Percentiles rank a stretch among this genome's conserved stretches.
phyloP scores from a whole-genome alignment of 2,113 vertebrate genomes.

The Antigone vipio region DNA sequence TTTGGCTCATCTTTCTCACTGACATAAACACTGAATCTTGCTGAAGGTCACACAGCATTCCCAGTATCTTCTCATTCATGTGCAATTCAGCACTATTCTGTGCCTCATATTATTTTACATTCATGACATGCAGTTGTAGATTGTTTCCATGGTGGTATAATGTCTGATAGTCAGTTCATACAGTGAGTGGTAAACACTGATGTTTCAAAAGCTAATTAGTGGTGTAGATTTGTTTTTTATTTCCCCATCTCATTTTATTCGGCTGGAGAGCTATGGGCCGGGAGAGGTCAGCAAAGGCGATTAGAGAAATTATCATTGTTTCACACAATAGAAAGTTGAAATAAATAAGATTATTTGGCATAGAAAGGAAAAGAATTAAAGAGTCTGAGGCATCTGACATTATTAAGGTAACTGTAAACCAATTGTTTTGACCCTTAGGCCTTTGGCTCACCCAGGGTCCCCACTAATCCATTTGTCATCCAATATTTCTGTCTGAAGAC shows the following conservation, averaged over 20 bases:
- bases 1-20: slow-evolving; percentile 6
- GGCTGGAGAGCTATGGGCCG: not conserved
- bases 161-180: not conserved
- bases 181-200: not conserved
- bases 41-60: not conserved
- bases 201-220: slow-evolving; percentile 21
- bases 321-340: not conserved
- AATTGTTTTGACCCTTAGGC: not conserved
- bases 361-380: not conserved
- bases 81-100: not conserved
- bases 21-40: not conserved
- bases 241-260: slow-evolving; percentile 7
- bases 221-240: not conserved
- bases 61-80: not conserved
- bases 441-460: not conserved
- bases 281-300: not conserved
- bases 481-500: not conserved
- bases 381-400: not conserved
- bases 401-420: not conserved
- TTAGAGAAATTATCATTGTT: not conserved
- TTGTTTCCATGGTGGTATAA: not conserved
- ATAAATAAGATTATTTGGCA: not conserved
- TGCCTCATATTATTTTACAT: not conserved
- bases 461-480: not conserved
- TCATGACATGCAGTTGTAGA: not conserved